Evolutionary conservation across 2,113 vertebrate species (phyloP), one percentile per base, ranked within the genome.

Genomic region (Apteryx mantelli): DNA sequence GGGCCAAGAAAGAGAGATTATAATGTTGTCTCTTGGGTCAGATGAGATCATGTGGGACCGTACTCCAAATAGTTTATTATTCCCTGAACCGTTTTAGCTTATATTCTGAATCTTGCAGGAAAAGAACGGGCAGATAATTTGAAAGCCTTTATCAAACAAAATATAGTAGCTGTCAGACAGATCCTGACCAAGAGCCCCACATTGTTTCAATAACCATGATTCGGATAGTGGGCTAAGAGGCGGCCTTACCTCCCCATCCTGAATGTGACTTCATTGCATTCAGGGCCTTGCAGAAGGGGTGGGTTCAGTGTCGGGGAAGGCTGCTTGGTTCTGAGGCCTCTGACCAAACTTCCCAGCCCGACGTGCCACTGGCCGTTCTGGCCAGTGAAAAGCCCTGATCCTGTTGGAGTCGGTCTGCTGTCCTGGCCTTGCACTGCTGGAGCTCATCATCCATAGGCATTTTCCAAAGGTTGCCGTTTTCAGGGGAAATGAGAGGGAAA

Each of bases 41-140:
- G 70, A 91, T 91, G 88, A 93, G 87, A 68, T 86, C 84, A 88
- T 95, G 91, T 78, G 76, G 80, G 44, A 50, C 77, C 70, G 50
- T 80, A 44, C 65, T 91, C 46, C 74, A 78, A 88, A 86, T 77
- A 91, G 82, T 93, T 96, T 95, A 91, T 93, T 95, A 50, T 44
- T 88, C 88, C 86, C 90, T 82, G 60, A 75, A 53, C 81, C 38
- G 66, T 74, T 95, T 71, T 76, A 89, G 46, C 4, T 2, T 82
- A 66, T 91, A 20, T 55, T 95, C 78, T 34, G 32, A 83, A 58
- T 70, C 70, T 48, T 78, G 42, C 52, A 82, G 92, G 55, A 70
- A 83, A 87, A 81, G 65, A 63, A 38, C 28, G 65, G 80, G 77
- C 65, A 86, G 75, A n/a, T 71, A 68, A 82, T 64, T 88, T 85